Conservation (phyloP, 2,888 invertebrate genomes). For the Saturnia pavonia region DNA sequence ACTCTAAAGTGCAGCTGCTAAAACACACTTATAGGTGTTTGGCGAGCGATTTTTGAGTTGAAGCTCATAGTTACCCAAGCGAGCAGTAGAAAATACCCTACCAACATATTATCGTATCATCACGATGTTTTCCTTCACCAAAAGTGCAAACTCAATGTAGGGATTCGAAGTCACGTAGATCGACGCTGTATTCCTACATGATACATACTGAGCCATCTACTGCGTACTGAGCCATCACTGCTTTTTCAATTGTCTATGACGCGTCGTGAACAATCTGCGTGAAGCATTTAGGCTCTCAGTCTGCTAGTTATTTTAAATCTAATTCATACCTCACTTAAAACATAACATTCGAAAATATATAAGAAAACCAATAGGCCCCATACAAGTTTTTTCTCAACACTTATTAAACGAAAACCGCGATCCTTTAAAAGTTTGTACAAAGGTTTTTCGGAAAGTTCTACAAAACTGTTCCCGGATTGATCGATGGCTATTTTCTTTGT, state of each 20-base stretch:
- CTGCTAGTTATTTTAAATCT: not conserved
- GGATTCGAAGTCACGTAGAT: too few relatives aligned
- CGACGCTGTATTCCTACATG: too few relatives aligned
- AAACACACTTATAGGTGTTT: too few relatives aligned
- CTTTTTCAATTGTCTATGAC: not conserved
- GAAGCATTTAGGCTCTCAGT: not conserved
- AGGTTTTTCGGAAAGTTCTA: conserved; percentile 32
- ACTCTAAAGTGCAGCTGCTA: too few relatives aligned
- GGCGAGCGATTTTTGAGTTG: too few relatives aligned
- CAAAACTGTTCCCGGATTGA: conserved; percentile 38
- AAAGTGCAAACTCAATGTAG: too few relatives aligned
- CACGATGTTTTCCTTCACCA: too few relatives aligned
- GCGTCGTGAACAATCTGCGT: not conserved
- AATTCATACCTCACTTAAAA: not conserved
- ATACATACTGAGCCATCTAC: too few relatives aligned
- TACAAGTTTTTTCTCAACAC: not conserved
- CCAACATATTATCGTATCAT: too few relatives aligned
- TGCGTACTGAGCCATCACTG: not conserved
- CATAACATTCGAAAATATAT: not conserved
- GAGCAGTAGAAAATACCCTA: too few relatives aligned
- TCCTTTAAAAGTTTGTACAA: conserved; percentile 23
- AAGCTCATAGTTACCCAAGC: too few relatives aligned
- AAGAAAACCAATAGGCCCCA: not conserved
- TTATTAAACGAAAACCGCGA: conserved; percentile 6
- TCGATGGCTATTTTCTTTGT: conserved; percentile 36